A percentile compares a stretch with the other conserved stretches of the same genome.
Evolutionary conservation across 2,888 invertebrate genomes (phyloP).

Genomic region (Oxycera nigricornis): DNA sequence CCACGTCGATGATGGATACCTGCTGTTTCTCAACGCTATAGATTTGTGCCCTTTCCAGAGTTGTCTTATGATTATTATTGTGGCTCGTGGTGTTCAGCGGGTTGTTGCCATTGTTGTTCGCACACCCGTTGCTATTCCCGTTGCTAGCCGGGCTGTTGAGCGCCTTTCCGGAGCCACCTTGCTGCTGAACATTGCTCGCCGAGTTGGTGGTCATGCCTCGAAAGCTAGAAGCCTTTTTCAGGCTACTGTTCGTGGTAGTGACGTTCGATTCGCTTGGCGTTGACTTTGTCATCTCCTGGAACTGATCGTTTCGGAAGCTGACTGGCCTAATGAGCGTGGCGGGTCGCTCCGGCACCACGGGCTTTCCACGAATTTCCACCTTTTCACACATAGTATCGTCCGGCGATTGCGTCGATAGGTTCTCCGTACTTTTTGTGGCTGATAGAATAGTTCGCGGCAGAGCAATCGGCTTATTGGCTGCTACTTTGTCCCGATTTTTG

Average conservation of each 20-base stretch:
- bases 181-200: conserved; percentile 4
- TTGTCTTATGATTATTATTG: conserved; percentile 44
- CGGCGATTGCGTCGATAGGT: conserved; percentile 49
- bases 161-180: neutral
- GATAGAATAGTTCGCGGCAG: conserved; percentile 62
- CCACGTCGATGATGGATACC: conserved; percentile 49
- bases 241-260: neutral
- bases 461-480: conserved; percentile 61
- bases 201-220: conserved; percentile 42
- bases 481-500: conserved; percentile 48
- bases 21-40: conserved; percentile 50
- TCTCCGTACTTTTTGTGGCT: conserved; percentile 52
- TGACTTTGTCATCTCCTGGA: conserved; percentile 27
- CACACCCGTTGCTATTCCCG: conserved; percentile 31
- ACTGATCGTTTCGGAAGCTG: conserved; percentile 42
- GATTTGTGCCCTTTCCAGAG: conserved; percentile 49
- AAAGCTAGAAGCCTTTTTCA: conserved; percentile 49
- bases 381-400: conserved; percentile 52
- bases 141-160: conserved; percentile 36
- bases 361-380: conserved; percentile 68
- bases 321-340: conserved; percentile 47
- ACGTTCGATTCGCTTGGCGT: conserved; percentile 13
- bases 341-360: conserved; percentile 82
- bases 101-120: conserved; percentile 42
- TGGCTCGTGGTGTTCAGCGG: conserved; percentile 1